These are phyloP conservation scores for Apostichopus japonicus DNA, from an alignment of 35 echinoderm and acorn worm species.

Conservation along the genomic window DNA sequence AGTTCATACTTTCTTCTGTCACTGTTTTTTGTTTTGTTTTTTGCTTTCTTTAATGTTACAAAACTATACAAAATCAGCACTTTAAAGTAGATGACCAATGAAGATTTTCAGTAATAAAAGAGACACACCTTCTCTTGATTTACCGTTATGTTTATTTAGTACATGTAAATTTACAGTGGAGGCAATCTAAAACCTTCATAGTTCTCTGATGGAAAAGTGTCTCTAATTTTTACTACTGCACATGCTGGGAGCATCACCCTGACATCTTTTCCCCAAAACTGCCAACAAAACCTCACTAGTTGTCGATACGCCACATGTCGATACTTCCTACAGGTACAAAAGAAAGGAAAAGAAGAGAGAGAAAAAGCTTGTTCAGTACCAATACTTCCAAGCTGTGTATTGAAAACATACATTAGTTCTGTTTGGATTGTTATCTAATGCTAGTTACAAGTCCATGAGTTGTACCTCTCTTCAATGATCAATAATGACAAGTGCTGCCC, in stretches of 20 bases:
- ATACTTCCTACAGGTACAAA: neutral
- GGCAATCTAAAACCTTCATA: constrained; percentile 1
- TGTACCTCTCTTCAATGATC: no score
- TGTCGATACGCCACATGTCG: constrained; percentile 20
- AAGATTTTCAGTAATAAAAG: no score
- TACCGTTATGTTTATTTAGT: neutral
- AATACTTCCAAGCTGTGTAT: no score
- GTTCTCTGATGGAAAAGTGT: constrained; percentile 31
- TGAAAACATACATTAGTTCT: no score
- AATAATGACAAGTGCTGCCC: no score
- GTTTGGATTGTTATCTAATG: no score
- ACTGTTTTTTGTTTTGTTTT: no score
- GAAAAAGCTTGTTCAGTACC: neutral
- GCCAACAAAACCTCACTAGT: constrained; percentile 55
- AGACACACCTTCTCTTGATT: neutral
- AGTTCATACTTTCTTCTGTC: no score
- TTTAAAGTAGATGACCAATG: no score
- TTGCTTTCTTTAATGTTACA: no score
- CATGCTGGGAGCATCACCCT: constrained; percentile 52
- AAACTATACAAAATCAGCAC: neutral
- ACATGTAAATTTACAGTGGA: neutral
- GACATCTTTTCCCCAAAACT: constrained; percentile 22
- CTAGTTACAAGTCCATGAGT: no score
- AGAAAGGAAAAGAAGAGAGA: constrained; percentile 16
- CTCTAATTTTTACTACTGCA: neutral